A percentile compares a stretch with the other conserved stretches of the same genome.
phyloP scores from a whole-genome alignment of 2,113 vertebrate species.

The Eptesicus fuscus region DNA sequence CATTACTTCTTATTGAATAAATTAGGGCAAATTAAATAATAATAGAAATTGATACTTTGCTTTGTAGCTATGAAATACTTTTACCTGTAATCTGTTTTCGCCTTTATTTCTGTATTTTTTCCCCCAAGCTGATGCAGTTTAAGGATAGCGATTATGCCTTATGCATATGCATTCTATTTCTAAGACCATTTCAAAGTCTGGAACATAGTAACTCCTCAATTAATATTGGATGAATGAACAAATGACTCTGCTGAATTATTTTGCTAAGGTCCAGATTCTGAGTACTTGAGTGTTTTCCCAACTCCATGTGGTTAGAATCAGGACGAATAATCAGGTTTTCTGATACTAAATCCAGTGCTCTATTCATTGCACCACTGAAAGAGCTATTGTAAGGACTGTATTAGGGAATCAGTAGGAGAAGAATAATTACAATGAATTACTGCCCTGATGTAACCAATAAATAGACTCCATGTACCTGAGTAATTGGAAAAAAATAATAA shows the following conservation, averaged over 20 bases:
- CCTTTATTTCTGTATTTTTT: background rate
- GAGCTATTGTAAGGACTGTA: conserved; percentile 43
- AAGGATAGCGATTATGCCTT: background rate
- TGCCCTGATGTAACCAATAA: conserved; percentile 53
- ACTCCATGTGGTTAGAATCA: conserved; percentile 48
- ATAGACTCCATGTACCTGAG: conserved; percentile 37
- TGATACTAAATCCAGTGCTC: background rate
- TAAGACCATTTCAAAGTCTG: background rate
- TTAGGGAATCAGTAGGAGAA: conserved; percentile 39
- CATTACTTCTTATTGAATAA: background rate
- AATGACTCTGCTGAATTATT: conserved; percentile 9
- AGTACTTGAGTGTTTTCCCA: conserved; percentile 15
- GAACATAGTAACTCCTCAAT: background rate
- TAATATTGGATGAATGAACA: background rate
- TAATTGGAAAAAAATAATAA: conserved; percentile 62
- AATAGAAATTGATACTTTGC: background rate
- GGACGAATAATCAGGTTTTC: conserved; percentile 35
- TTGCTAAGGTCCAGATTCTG: background rate
- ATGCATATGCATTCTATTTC: background rate
- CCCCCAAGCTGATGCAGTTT: background rate
- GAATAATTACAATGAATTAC: conserved; percentile 66
- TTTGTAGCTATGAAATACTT: background rate
- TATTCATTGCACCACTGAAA: conserved; percentile 58
- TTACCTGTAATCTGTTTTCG: background rate
- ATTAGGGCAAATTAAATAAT: background rate